Evolutionary conservation across 2,888 invertebrate species (phyloP), one percentile per base, ranked within the genome.

Genomic region (Pristionchus arcanus): DNA sequence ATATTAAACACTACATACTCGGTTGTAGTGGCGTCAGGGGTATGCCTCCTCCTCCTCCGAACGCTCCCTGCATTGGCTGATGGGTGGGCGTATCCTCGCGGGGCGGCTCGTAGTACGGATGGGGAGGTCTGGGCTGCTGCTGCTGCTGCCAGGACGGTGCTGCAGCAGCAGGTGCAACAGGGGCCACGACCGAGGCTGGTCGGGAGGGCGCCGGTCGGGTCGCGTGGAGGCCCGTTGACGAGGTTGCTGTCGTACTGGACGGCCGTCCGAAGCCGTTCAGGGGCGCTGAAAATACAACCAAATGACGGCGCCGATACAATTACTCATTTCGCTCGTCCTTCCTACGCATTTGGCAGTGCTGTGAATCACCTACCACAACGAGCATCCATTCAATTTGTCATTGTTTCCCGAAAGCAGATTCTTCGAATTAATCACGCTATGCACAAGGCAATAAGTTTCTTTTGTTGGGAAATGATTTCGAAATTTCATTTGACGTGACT

Each of bases 341-440:
- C 55, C 19, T 21, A 55, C 55, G 21, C 21, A 55, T 55, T 63
- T 25, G 3, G 9, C 59, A 59, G 3, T 11, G 25, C 21, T 63
- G 63, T 63, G 63, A 87, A 66, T 90, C 89, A 87, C 81, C 81
- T 87, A 31, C 4, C 81, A 66, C 68, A 34, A 55, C 74, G 87
- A 87, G 89, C 53, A 90, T 37, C 28, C 9, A 49, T 49, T 49
- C 42, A 49, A 49, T 9, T 49, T 13, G 42, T 49, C 42, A 49
- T 49, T 49, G 42, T 49, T 49, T 49, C 42, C n/a, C 11, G 13
- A 49, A 3, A 49, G 13, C 7, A 49, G 9, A 49, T 49, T 49
- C 42, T 49, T 49, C 42, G 42, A 49, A 7, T 49, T 49, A 49
- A 49, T 49, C 42, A 49, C 42, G 42, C 42, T 49, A 13, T 9